Percentiles rank a stretch among this genome's conserved stretches.
Conservation (phyloP, 1,140 invertebrate species). For the Ctenoplectra terminalis region DNA sequence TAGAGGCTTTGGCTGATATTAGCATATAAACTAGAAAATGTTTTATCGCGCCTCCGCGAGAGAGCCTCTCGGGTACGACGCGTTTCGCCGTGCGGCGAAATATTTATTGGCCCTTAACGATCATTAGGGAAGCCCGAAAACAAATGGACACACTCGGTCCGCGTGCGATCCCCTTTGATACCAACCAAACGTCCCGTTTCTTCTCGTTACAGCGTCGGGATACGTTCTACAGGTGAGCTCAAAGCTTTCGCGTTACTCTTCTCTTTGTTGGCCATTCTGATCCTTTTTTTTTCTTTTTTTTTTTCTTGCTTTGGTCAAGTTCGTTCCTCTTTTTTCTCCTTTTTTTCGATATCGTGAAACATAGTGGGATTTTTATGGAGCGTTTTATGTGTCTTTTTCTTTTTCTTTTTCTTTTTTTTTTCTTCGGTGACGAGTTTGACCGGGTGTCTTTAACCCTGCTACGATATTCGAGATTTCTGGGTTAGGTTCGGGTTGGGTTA, state of each 20-base stretch:
- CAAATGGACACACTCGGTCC: slow-evolving; percentile 35
- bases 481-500: too few species aligned
- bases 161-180: slow-evolving; percentile 18
- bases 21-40: slow-evolving; percentile 67
- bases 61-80: not conserved
- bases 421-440: too few species aligned
- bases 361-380: not conserved
- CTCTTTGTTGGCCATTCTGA: slow-evolving; percentile 4
- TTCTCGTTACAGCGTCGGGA: not conserved
- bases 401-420: too few species aligned
- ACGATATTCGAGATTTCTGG: too few species aligned
- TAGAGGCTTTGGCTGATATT: slow-evolving; percentile 52
- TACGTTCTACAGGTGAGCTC: slow-evolving; percentile 29
- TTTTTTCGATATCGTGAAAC: not conserved
- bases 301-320: not conserved
- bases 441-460: too few species aligned
- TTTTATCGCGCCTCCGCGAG: slow-evolving; percentile 56
- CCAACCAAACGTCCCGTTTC: not conserved
- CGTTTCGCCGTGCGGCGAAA: slow-evolving; percentile 26
- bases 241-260: not conserved
- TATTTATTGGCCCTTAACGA: slow-evolving; percentile 70
- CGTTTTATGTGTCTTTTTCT: not conserved
- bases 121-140: slow-evolving; percentile 62
- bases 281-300: not conserved
- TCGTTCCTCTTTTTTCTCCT: not conserved